Base-by-base conservation (phyloP, 2,113 vertebrate genomes). In the Gymnorhina tibicen region DNA sequence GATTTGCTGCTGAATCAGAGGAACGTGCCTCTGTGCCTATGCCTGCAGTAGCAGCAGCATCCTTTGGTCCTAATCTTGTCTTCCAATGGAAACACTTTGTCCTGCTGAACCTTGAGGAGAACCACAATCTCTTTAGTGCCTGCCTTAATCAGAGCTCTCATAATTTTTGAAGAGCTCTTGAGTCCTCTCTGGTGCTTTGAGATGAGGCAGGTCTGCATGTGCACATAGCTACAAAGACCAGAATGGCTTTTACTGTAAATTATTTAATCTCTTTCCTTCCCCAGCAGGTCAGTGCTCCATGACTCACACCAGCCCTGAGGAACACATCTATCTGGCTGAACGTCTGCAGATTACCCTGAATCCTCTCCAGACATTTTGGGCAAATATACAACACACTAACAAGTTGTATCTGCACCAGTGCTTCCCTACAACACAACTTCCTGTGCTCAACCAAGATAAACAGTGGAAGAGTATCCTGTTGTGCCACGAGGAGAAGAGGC, bases 241-340 rank as follows among this genome's bases (percentile, higher is more conserved):
- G 85, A 92, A 81, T n/a, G 12, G 16, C 30, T 95, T 70, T 81
- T 91, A 91, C 56, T 87, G 85, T 93, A 88, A 96, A 90, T 92
- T 74, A 88, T 78, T 96, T 91, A 94, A 86, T 77, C 88, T 84
- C 26, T 75, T 94, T 78, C 76, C 60, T 88, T 81, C 82, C 20
- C 44, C 44, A 88, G 27, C 32, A 90, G 82, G 81, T 95, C 90
- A 86, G 59, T 59, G 68, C 60, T 89, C 95, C 56, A 8, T 86
- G 95, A 93, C 85, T 96, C 80, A 94, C 76, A 60, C 49, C 76
- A 95, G n/a, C 52, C 47, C 76, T 44, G 72, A 96, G 68, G 30
- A 93, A 33, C 39, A 70, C 16, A 85, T 81, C 79, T 70, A 64
- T 93, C 90, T 77, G 69, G n/a, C 49, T 93, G 90, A 88, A 60